phyloP scores from a whole-genome alignment of 2,113 vertebrate species.

The Rhinoderma darwinii region DNA sequence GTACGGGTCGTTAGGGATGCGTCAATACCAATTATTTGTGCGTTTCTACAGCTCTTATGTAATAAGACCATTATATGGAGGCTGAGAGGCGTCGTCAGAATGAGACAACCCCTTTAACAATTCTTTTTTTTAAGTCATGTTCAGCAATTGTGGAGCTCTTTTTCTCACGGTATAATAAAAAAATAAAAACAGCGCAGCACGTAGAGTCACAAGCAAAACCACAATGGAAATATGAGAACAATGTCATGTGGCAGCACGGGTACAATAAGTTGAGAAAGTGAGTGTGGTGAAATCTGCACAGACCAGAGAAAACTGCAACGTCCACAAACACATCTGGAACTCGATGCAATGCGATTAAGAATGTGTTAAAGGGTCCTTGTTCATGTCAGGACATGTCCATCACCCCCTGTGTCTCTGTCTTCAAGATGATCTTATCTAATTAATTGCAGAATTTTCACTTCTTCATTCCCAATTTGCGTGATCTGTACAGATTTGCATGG shows the following conservation, averaged over 20 bases:
- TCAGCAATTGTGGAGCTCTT: too few relatives aligned
- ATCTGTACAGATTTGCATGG: background rate
- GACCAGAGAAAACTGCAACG: background rate
- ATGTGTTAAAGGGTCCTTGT: background rate
- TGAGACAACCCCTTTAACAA: background rate
- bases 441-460: background rate
- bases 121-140: background rate
- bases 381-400: slow-evolving; percentile 37
- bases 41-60: too few relatives aligned
- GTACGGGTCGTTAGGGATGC: too few relatives aligned
- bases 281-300: background rate
- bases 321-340: background rate
- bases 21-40: too few relatives aligned
- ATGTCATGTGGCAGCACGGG: background rate
- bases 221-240: background rate
- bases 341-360: background rate
- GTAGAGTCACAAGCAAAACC: background rate
- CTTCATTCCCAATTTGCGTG: background rate
- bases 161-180: background rate
- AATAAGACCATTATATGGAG: too few relatives aligned
- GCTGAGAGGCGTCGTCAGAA: too few relatives aligned
- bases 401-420: background rate
- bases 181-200: background rate
- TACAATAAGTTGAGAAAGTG: background rate
- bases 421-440: background rate